These are phyloP conservation scores for Eurystomus glaucurus DNA, from an alignment of 2,797 vertebrate species.

Conservation along the genomic window DNA sequence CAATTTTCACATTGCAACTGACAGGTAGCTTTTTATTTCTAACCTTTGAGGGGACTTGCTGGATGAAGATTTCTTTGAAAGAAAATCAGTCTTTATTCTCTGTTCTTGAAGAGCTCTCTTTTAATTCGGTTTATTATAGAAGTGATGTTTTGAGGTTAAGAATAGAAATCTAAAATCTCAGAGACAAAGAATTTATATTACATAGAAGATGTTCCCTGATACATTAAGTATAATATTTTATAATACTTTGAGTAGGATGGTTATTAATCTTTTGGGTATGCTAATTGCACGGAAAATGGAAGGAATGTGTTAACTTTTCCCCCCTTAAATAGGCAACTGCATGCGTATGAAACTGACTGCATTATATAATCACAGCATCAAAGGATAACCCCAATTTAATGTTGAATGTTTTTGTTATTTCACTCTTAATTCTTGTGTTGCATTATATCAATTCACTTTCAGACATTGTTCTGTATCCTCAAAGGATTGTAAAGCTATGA, in stretches of 20 bases:
- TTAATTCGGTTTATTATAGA: not conserved
- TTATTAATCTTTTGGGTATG: not conserved
- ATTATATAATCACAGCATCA: not conserved
- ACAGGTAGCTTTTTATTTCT: not conserved
- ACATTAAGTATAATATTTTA: not conserved
- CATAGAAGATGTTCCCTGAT: not conserved
- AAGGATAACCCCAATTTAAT: not conserved
- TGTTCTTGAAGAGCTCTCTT: not conserved
- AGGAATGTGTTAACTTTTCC: not conserved
- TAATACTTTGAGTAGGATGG: not conserved
- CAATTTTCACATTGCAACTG: not conserved
- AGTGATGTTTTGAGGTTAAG: not conserved
- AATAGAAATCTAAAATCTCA: not conserved
- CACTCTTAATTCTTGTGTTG: not conserved
- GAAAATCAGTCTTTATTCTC: not conserved
- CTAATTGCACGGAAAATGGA: not conserved
- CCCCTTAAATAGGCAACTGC: not conserved
- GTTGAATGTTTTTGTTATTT: not conserved
- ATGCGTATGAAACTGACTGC: not conserved
- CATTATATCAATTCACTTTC: not conserved
- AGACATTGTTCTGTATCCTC: not conserved
- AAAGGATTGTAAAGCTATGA: not conserved
- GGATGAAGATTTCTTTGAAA: not conserved
- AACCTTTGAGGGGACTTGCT: not conserved
- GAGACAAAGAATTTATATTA: not conserved